These are phyloP conservation scores for Pseudotriccus pelzelni DNA, from an alignment of 2,797 vertebrate genomes.

Conservation along the genomic window DNA sequence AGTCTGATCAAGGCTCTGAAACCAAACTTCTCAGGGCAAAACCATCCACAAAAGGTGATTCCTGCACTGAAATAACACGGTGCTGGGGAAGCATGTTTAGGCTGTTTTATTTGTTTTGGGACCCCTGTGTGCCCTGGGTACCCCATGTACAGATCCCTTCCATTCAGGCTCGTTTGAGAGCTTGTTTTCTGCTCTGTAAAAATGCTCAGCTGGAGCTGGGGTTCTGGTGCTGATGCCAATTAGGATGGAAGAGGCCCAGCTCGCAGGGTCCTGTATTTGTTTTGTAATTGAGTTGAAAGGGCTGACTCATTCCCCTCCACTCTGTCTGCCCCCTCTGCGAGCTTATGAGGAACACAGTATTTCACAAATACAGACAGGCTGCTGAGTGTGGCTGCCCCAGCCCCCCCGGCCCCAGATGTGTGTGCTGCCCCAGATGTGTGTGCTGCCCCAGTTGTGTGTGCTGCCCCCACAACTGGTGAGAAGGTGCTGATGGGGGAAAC, in stretches of 20 bases:
- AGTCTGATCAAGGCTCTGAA: constrained; percentile 46
- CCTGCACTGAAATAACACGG: neutral
- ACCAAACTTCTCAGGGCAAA: constrained; percentile 30
- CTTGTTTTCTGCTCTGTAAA: constrained; percentile 61
- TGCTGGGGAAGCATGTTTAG: neutral
- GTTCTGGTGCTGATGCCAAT: constrained; percentile 66
- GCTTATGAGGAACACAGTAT: constrained; percentile 22
- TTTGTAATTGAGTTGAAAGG: constrained; percentile 63
- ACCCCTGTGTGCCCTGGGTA: neutral
- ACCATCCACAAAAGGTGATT: neutral
- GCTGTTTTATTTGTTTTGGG: constrained; percentile 35
- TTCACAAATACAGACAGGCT: constrained; percentile 38
- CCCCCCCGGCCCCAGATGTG: neutral
- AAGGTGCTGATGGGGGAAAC: neutral
- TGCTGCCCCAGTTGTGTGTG: neutral
- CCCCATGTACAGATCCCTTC: constrained; percentile 18
- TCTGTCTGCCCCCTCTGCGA: neutral
- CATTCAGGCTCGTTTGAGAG: constrained; percentile 8
- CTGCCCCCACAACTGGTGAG: neutral
- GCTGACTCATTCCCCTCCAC: constrained; percentile 52
- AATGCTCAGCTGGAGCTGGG: constrained; percentile 53
- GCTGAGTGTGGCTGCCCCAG: neutral
- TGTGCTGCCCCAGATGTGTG: neutral
- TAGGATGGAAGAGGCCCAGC: constrained; percentile 58
- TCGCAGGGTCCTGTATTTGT: constrained; percentile 45